Base-by-base conservation (phyloP, 2,113 vertebrate species). In the Blennius ocellaris region DNA sequence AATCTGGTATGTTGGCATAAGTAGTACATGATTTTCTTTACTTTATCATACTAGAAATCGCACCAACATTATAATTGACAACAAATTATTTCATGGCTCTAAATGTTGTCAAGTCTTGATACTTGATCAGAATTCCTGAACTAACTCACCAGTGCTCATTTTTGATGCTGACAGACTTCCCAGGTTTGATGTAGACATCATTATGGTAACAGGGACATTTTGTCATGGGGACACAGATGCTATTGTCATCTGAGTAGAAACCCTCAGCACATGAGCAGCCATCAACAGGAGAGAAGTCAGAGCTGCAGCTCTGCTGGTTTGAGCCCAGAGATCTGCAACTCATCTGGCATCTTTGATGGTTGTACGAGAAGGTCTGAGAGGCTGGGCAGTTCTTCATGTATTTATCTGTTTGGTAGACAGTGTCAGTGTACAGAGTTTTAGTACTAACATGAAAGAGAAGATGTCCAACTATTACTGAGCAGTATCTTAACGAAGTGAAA, bases 211-310 rank as follows among this genome's bases (percentile, higher is more conserved):
- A 99, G 0, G 96, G 92, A 68, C 98, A 99, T 52, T 95, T 81
- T 41, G 91, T 91, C 82, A 92, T 53, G 0, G 95, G 66, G 47
- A 99, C 95, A 5, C 97, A 99, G 45, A 55, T 68, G 14, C 80
- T 93, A 0, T 94, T 84, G 53, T 97, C 93, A 45, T 96, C 92
- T 65, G 96, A 51, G 68, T 95, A 98, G 43, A 91, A 90, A 30
- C 93, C 88, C 7, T 94, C 81, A 0, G 95, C 82, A 75, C 98
- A 99, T 69, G 95, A 95, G 66, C 97, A 99, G 76, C 98, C 98
- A 11, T 99, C 98, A 70, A 99, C 92, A 0, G 96, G 95, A 1
- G 92, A 72, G 5, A 97, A 97, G 69, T 94, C 91, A 56, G 86
- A 69, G 0, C 77, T 82, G 83, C 98, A 99, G 44, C 91, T 87